Base-by-base conservation (phyloP, 2,113 vertebrate genomes). In the Bubalus kerabau region DNA sequence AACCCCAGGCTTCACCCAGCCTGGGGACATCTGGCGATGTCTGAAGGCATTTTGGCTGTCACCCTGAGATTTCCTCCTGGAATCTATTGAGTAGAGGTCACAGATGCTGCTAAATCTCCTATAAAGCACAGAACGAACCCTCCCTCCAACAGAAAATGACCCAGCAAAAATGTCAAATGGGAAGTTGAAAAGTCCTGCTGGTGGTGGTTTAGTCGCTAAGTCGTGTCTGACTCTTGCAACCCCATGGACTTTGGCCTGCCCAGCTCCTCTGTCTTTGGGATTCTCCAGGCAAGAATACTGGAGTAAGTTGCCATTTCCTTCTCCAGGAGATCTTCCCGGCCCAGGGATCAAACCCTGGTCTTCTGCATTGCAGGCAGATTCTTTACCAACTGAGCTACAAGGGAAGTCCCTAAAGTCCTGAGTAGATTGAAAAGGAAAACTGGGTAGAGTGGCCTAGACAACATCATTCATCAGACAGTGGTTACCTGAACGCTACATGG, bases 1-100 rank as follows among this genome's bases (percentile, higher is more conserved):
- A 28, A 3, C 10, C 56, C 14, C 1, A 3, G 50, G 24, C 46
- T 19, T 5, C 2, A 1, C 30, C 6, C 13, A 13, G n/a, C 13
- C 76, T 28, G 24, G 71, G 59, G 59, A 50, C 82, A 30, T 24
- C 15, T 9, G 28, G 86, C 19, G 7, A 40, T 2, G 1, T 43
- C 94, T n/a, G 11, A 23, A 94, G 64, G 30, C 30, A 40, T 4
- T 78, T 87, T 30, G 48, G 46, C 54, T 21, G 43, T 62, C 80
- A 26, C 2, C 13, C 50, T 60, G 23, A 28, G 82, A 59, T 59
- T 26, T 78, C 26, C 48, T 90, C 17, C 30, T 28, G 50, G 59
- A n/a, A 40, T n/a, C 56, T 14, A 36, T n/a, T 21, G 36, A 52
- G 26, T 24, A 23, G 64, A 52, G 32, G 30, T 17, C 32, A 26